These are phyloP conservation scores for Hemistola chrysoprasaria DNA, from an alignment of 2,888 invertebrate species.

Conservation along the genomic window DNA sequence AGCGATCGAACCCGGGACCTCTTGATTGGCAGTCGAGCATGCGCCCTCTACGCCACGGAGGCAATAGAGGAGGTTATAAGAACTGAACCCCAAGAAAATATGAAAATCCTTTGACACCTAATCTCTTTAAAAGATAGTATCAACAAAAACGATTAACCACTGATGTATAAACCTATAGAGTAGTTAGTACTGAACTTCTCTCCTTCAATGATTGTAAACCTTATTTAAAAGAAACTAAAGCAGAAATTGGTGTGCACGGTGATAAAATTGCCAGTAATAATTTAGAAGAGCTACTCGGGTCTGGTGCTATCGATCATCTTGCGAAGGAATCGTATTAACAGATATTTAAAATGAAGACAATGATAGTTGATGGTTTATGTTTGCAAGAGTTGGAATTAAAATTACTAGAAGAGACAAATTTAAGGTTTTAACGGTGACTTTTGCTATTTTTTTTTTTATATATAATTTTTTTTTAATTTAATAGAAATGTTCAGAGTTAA, in stretches of 20 bases:
- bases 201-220: constrained; percentile 25
- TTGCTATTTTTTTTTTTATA: background rate
- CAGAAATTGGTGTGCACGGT: constrained; percentile 20
- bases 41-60: too few species aligned
- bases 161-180: constrained; percentile 59
- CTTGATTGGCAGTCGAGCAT: too few species aligned
- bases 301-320: constrained; percentile 59
- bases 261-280: constrained; percentile 43
- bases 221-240: constrained; percentile 23
- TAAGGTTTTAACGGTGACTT: too few species aligned
- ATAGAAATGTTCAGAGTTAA: too few species aligned
- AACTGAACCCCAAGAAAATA: too few species aligned
- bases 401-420: constrained; percentile 2
- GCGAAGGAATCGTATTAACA: constrained; percentile 47
- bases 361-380: constrained; percentile 40
- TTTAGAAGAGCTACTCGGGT: constrained; percentile 52
- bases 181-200: constrained; percentile 42
- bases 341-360: constrained; percentile 56
- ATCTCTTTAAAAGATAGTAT: constrained; percentile 31
- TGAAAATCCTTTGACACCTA: constrained; percentile 1
- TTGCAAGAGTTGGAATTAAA: background rate
- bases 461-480: too few species aligned
- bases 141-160: constrained; percentile 35
- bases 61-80: too few species aligned
- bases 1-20: too few species aligned